Evolutionary conservation across 2,888 invertebrate species (phyloP).

Genomic region (Ariolimax columbianus): DNA sequence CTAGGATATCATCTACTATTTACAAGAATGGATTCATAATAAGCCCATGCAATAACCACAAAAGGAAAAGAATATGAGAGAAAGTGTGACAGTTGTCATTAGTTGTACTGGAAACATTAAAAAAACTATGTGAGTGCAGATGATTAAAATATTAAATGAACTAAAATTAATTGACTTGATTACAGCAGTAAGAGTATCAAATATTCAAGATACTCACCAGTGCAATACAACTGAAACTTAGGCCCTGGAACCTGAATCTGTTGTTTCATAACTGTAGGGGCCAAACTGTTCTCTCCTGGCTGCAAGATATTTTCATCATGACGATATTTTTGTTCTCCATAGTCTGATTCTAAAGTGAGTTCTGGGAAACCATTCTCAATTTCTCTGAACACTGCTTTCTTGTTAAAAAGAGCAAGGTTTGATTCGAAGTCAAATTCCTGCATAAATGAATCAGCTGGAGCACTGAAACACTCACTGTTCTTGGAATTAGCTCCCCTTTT

Average conservation of each 20-base stretch:
- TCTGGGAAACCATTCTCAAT: conserved; percentile 81
- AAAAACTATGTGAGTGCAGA: too few relatives aligned
- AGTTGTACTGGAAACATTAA: too few relatives aligned
- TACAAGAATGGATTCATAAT: too few relatives aligned
- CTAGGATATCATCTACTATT: too few relatives aligned
- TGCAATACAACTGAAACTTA: conserved; percentile 83
- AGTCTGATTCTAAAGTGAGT: conserved; percentile 51
- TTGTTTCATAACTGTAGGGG: conserved; percentile 82
- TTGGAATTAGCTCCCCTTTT: conserved; percentile 79
- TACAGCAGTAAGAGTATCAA: background rate
- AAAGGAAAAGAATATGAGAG: too few relatives aligned
- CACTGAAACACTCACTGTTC: conserved; percentile 86
- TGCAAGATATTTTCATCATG: conserved; percentile 92
- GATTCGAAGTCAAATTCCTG: conserved; percentile 95
- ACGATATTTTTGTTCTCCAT: conserved; percentile 81
- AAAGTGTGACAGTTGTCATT: too few relatives aligned
- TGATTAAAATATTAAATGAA: too few relatives aligned
- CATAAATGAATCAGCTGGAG: conserved; percentile 84
- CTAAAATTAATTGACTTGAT: background rate
- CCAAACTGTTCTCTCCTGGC: conserved; percentile 75
- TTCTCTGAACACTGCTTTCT: conserved; percentile 88
- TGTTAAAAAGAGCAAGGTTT: conserved; percentile 93
- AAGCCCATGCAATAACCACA: too few relatives aligned
- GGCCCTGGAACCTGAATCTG: conserved; percentile 86
- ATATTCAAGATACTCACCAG: conserved; percentile 76